A percentile compares a stretch with the other conserved stretches of the same genome.
Conservation (phyloP, 2,797 vertebrate species). For the Peromyscus aztecus region DNA sequence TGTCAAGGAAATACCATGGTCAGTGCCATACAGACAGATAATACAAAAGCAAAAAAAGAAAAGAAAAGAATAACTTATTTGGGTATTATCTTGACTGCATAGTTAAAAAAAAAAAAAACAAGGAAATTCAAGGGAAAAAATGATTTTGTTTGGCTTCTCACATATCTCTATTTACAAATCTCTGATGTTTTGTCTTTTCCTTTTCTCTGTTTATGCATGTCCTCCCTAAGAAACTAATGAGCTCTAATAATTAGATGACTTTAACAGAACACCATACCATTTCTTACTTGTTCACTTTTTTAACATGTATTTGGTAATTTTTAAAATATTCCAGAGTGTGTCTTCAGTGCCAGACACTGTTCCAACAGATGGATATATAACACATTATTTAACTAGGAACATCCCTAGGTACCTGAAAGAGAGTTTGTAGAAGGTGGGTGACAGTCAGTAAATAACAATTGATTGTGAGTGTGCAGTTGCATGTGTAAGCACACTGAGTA, state of each 20-base stretch:
- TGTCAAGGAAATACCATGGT: constrained; percentile 29
- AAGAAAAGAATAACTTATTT: constrained; percentile 40
- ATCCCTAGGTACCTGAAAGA: neutral
- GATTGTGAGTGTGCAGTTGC: neutral
- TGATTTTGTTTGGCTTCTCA: neutral
- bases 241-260: neutral
- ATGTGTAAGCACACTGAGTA: neutral
- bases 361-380: neutral
- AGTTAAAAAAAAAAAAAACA: neutral
- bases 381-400: neutral
- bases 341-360: neutral
- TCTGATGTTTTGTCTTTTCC: neutral
- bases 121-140: neutral
- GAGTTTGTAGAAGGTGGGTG: neutral
- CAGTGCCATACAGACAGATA: neutral
- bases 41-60: neutral
- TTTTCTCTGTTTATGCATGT: neutral
- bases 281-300: neutral
- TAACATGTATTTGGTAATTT: neutral
- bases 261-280: neutral
- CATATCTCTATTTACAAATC: neutral
- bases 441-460: neutral
- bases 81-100: neutral
- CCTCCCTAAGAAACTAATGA: neutral
- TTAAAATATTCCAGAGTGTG: neutral